These are phyloP conservation scores for Penaeus vannamei DNA, from an alignment of 1,140 invertebrate genomes.

Conservation along the genomic window DNA sequence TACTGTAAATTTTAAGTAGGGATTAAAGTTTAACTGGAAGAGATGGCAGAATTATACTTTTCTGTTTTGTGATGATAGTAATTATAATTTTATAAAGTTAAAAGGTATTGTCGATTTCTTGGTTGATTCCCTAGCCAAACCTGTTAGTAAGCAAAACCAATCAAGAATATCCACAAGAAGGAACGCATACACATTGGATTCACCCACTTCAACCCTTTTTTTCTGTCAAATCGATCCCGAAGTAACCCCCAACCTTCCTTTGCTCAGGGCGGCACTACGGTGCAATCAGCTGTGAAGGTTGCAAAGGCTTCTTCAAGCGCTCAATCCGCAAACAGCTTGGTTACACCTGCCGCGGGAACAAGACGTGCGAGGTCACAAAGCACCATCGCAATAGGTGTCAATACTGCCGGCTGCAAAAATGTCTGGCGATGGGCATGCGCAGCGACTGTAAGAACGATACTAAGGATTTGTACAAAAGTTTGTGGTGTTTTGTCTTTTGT, in stretches of 20 bases:
- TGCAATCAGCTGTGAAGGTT: slow-evolving; percentile 93
- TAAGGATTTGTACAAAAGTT: slow-evolving; percentile 69
- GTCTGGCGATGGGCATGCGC: slow-evolving; percentile 96
- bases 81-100: too few species aligned
- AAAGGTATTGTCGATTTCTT: too few species aligned
- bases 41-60: too few species aligned
- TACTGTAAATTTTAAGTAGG: too few species aligned
- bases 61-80: too few species aligned
- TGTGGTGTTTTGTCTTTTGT: slow-evolving; percentile 68
- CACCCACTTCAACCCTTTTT: neutral
- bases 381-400: slow-evolving; percentile 97
- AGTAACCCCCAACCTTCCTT: slow-evolving; percentile 22
- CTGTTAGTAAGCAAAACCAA: too few species aligned
- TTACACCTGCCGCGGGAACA: slow-evolving; percentile 94
- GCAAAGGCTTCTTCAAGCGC: slow-evolving; percentile 93
- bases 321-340: slow-evolving; percentile 95
- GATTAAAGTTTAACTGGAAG: too few species aligned
- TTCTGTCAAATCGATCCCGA: neutral
- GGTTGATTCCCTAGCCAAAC: too few species aligned
- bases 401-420: slow-evolving; percentile 97
- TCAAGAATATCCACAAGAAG: too few species aligned
- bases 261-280: slow-evolving; percentile 88
- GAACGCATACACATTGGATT: too few species aligned
- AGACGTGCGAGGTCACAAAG: slow-evolving; percentile 97
- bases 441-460: slow-evolving; percentile 92